Conservation (phyloP, 2,113 vertebrate genomes). For the Chelonoidis abingdonii region DNA sequence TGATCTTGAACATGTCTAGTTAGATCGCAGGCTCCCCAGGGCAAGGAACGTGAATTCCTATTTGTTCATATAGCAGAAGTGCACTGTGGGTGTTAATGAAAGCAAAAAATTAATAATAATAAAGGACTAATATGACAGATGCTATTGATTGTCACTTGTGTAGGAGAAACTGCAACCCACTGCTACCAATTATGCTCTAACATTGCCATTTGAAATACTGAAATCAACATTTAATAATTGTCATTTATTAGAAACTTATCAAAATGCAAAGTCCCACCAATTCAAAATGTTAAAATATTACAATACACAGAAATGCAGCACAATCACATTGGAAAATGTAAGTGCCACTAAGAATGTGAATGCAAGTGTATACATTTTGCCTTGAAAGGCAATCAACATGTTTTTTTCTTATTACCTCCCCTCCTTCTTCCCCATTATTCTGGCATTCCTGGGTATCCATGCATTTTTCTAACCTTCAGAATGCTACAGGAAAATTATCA, state of each 20-base stretch:
- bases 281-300: neutral
- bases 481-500: neutral
- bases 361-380: neutral
- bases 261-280: neutral
- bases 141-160: neutral
- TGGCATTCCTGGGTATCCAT: neutral
- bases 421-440: neutral
- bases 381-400: neutral
- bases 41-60: neutral
- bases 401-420: neutral
- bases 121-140: neutral
- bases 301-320: neutral
- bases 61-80: neutral
- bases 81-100: neutral
- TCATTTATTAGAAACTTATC: neutral
- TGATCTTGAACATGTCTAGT: neutral
- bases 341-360: neutral
- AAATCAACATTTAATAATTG: neutral
- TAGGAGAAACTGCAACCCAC: neutral
- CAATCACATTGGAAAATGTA: neutral
- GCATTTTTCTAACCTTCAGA: neutral
- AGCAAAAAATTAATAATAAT: neutral
- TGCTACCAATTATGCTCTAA: neutral
- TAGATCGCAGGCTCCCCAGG: neutral
- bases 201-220: neutral